Percentiles rank a stretch among this genome's conserved stretches.
These are phyloP conservation scores for Ryuthela nishihirai DNA, from an alignment of 2,888 invertebrate genomes.

Conservation along the genomic window DNA sequence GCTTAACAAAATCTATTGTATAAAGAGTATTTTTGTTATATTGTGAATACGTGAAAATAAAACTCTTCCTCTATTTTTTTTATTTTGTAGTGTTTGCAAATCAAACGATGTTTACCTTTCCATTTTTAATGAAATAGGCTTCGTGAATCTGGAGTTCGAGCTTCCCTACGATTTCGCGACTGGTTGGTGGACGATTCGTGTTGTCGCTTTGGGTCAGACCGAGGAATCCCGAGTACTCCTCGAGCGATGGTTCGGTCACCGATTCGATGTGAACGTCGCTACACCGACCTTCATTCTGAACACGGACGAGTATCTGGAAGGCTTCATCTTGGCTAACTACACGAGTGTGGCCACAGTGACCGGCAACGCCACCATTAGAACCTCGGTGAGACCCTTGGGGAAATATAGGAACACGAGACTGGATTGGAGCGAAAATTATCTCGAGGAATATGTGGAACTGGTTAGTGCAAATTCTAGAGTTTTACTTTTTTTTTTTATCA, in stretches of 20 bases:
- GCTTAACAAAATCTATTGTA: no score
- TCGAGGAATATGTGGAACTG: constrained; percentile 24
- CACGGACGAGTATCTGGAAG: constrained; percentile 40
- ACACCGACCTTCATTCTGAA: constrained; percentile 41
- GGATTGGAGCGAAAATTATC: constrained; percentile 10
- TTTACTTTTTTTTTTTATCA: no score
- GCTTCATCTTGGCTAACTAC: constrained; percentile 38
- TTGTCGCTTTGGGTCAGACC: constrained; percentile 64
- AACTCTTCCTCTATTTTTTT: no score
- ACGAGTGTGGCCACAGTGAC: constrained; percentile 43
- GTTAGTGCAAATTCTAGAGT: no score
- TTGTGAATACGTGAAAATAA: no score
- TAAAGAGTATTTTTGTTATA: no score
- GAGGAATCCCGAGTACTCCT: constrained; percentile 40
- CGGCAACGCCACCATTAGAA: constrained; percentile 50
- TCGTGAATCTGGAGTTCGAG: constrained; percentile 82
- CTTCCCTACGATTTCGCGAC: constrained; percentile 86
- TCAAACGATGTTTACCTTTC: no score
- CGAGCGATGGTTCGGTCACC: constrained; percentile 41
- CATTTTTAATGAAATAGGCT: no score
- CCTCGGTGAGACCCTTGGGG: constrained; percentile 38
- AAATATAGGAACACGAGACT: constrained; percentile 9
- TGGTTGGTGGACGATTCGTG: constrained; percentile 86
- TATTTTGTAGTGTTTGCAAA: no score
- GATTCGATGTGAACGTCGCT: constrained; percentile 38